Percentiles rank a stretch among this genome's conserved stretches.
Conservation (phyloP, 2,113 vertebrate species). For the Numida meleagris region DNA sequence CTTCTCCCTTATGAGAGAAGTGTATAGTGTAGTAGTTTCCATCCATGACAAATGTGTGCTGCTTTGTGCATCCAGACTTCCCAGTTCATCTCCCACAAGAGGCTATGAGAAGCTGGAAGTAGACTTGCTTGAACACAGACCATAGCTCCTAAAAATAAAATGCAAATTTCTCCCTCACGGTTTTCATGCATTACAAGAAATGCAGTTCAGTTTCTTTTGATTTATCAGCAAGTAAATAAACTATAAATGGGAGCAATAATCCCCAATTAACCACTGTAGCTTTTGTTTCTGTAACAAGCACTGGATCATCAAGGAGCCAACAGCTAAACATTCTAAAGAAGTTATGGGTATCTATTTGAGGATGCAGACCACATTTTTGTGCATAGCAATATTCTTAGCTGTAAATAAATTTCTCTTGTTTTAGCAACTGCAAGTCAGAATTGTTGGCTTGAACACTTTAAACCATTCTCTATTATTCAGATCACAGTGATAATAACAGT, state of each 20-base stretch:
- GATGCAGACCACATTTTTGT: background rate
- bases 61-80: background rate
- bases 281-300: background rate
- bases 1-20: background rate
- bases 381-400: background rate
- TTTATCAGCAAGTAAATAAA: background rate
- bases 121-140: background rate
- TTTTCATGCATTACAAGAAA: background rate
- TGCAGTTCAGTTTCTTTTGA: background rate
- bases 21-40: background rate
- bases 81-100: background rate
- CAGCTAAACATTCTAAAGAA: conserved; percentile 21
- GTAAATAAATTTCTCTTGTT: conserved; percentile 8
- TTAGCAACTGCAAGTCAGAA: conserved; percentile 11
- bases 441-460: background rate
- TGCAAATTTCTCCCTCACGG: background rate
- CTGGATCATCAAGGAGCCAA: background rate
- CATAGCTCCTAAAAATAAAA: background rate
- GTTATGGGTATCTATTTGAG: conserved; percentile 16
- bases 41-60: background rate
- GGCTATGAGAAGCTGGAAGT: background rate
- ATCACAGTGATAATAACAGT: background rate
- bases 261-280: background rate
- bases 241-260: background rate
- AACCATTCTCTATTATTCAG: background rate